phyloP scores from a whole-genome alignment of 1,140 invertebrate species.

The Andricus grossulariae region DNA sequence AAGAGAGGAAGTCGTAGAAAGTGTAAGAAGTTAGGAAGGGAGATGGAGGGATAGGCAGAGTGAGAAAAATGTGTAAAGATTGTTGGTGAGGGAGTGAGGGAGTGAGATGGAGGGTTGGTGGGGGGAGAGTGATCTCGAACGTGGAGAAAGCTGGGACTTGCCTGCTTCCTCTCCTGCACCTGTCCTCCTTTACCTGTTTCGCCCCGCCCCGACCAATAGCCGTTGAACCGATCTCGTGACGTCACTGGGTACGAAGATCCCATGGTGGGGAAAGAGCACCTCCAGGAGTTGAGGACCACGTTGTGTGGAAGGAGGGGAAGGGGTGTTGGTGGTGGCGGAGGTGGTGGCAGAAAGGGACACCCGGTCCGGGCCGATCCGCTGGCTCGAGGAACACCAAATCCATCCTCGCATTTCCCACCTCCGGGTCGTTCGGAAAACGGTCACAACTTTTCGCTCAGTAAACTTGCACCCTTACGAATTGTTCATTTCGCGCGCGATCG shows the following conservation, averaged over 20 bases:
- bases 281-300: constrained; percentile 45
- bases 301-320: constrained; percentile 42
- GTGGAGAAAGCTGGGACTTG: constrained; percentile 52
- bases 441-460: constrained; percentile 43
- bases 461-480: background rate
- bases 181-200: constrained; percentile 66
- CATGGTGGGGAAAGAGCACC: constrained; percentile 40
- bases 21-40: constrained; percentile 10
- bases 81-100: constrained; percentile 37
- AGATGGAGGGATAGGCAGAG: constrained; percentile 33
- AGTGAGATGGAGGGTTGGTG: background rate
- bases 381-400: constrained; percentile 46
- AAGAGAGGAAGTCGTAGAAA: constrained; percentile 29
- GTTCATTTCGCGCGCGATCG: constrained; percentile 2
- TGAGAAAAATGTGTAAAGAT: background rate
- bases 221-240: constrained; percentile 59
- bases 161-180: constrained; percentile 59
- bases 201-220: constrained; percentile 71
- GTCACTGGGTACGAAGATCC: constrained; percentile 49
- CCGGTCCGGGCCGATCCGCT: constrained; percentile 49
- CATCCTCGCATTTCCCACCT: constrained; percentile 71
- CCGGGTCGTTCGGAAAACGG: constrained; percentile 67
- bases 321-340: constrained; percentile 20
- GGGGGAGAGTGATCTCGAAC: constrained; percentile 35
- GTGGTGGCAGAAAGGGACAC: constrained; percentile 53